A percentile compares a stretch with the other conserved stretches of the same genome.
These are phyloP conservation scores for Tetranychus truncatus DNA, from an alignment of 2,888 invertebrate species.

Conservation along the genomic window DNA sequence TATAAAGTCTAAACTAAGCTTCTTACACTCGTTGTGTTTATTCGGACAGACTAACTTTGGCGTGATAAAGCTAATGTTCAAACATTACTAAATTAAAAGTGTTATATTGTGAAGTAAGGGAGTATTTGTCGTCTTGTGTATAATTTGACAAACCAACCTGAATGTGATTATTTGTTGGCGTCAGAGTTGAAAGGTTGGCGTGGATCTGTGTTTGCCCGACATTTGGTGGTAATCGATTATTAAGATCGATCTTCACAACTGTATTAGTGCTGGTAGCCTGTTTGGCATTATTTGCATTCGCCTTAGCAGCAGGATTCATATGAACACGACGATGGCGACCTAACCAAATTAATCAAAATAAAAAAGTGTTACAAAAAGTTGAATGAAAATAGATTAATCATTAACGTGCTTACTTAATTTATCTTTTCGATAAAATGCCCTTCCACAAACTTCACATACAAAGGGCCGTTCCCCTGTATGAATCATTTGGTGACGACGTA, in stretches of 20 bases:
- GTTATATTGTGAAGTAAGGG: too few relatives aligned
- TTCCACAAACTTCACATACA: constrained; percentile 28
- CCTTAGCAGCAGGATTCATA: constrained; percentile 24
- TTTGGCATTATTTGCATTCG: not conserved
- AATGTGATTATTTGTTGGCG: not conserved
- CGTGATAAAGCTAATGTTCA: too few relatives aligned
- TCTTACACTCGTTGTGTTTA: too few relatives aligned
- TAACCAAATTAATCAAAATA: not conserved
- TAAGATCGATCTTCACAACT: not conserved
- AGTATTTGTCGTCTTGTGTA: too few relatives aligned
- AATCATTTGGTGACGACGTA: constrained; percentile 28
- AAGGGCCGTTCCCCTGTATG: constrained; percentile 29
- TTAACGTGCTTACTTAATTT: constrained; percentile 24
- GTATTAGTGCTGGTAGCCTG: not conserved
- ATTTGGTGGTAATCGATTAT: not conserved
- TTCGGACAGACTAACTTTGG: too few relatives aligned
- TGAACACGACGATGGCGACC: constrained; percentile 23
- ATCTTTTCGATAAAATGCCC: constrained; percentile 29
- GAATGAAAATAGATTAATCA: not conserved
- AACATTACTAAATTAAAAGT: too few relatives aligned
- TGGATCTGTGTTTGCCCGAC: not conserved
- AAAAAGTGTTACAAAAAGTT: not conserved
- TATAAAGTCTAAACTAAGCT: too few relatives aligned
- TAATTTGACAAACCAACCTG: not conserved
- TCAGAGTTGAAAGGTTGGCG: not conserved